A percentile compares a stretch with the other conserved stretches of the same genome.
These are phyloP conservation scores for Ariopsis seemanni DNA, from an alignment of 2,113 vertebrate genomes.

Conservation along the genomic window DNA sequence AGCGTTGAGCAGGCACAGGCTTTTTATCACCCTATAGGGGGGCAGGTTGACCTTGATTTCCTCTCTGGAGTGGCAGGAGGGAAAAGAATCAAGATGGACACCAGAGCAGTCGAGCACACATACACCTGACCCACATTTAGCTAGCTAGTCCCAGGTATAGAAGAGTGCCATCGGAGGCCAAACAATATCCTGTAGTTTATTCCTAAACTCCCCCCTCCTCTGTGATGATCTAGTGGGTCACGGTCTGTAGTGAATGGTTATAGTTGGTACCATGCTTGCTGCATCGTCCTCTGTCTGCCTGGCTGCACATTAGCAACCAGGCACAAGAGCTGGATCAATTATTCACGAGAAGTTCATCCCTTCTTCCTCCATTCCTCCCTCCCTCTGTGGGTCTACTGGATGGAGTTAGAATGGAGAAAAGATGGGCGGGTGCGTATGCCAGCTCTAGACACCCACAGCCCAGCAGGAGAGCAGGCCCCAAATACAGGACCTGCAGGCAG, in stretches of 20 bases:
- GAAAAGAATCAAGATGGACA: conserved; percentile 40
- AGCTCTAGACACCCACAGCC: conserved; percentile 33
- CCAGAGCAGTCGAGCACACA: conserved; percentile 35
- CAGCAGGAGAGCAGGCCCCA: conserved; percentile 33
- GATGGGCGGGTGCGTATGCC: conserved; percentile 8
- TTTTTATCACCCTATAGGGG: conserved; percentile 47
- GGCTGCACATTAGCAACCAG: conserved; percentile 66
- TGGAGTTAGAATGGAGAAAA: conserved; percentile 20
- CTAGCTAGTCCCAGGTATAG: conserved; percentile 19
- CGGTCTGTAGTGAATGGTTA: not conserved
- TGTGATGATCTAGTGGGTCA: conserved; percentile 8
- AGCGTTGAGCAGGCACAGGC: conserved; percentile 43
- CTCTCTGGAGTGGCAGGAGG: conserved; percentile 30
- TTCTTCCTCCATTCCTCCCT: conserved; percentile 25
- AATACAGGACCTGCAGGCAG: conserved; percentile 35
- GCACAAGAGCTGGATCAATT: conserved; percentile 66
- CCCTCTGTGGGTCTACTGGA: conserved; percentile 35
- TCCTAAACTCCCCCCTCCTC: not conserved
- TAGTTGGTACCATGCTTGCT: conserved; percentile 6
- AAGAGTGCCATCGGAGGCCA: not conserved
- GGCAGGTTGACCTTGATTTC: conserved; percentile 55
- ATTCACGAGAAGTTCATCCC: conserved; percentile 62
- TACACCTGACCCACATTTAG: conserved; percentile 66
- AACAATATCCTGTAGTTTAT: not conserved
- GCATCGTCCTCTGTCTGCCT: conserved; percentile 66